Evolutionary conservation across 1,140 invertebrate genomes (phyloP), one percentile per base, ranked within the genome.

Genomic region (Fragariocoptes setiger): DNA sequence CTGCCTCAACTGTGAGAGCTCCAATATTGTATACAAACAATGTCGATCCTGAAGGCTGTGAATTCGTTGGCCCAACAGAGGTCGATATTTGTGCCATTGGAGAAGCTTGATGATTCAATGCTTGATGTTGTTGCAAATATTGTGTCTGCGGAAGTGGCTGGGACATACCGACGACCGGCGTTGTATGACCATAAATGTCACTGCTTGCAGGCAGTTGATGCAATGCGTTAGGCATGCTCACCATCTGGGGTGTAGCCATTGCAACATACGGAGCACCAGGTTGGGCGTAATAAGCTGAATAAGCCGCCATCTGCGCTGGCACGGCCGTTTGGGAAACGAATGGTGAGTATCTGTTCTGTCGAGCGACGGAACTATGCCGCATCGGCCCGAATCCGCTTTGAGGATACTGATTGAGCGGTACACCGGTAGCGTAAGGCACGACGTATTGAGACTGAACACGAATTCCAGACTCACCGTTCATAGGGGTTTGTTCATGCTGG

Each of bases 11-110:
- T 1, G 56, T 53, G 42, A 60, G 52, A 3, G 50, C 39, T 4
- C 60, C 60, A 43, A 61, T 60, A 46, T 62, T 62, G 49, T 62
- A 62, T 3, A 57, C 56, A 49, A 60, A 62, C 19, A 62, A 46
- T 45, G 46, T 53, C 37, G 47, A 42, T 19, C 48, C 44, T 17
- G n/a, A 4, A 18, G 19, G 18, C n/a, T 31, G 25, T n/a, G n/a
- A 40, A n/a, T 13, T 21, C 15, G 4, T n/a, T 39, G 20, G 13
- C 12, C 14, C n/a, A 5, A n/a, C 15, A 16, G 5, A 16, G 18
- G 20, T 35, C 17, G 25, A 8, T 8, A 8, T 31, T 31, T 31
- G 25, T 31, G 25, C 25, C 8, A 31, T 31, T 31, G 25, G 25
- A 31, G 25, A 31, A 31, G 25, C 25, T 31, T 8, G 8, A n/a